Evolutionary conservation across 1,140 invertebrate species (phyloP), one percentile per base, ranked within the genome.

Genomic region (Drosophila persimilis): DNA sequence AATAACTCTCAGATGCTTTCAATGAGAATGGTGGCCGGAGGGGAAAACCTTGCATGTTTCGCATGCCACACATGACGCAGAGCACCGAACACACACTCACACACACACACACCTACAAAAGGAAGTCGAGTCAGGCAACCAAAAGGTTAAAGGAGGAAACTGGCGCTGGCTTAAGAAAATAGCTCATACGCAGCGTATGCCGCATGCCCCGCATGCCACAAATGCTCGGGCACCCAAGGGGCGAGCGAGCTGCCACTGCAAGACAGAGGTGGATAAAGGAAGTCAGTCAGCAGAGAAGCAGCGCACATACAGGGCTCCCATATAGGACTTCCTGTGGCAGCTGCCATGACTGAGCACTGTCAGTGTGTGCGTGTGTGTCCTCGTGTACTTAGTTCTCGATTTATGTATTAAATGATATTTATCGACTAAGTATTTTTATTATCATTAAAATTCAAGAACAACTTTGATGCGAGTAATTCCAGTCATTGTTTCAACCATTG

Each of bases 1-100:
- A 86, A 86, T 88, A 88, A 67, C 83, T 81, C 75, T 76, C 75
- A 88, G 83, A 78, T 86, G 78, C 81, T 77, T 86, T 74, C 69
- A 77, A 86, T 72, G 70, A 61, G 65, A 53, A 43, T 44, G 50
- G 39, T 56, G 31, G 17, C 20, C 51, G 54, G 45, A 45, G 55
- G 29, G 43, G 43, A 53, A 48, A 50, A 35, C 52, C 44, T 17
- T 56, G 52, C 51, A 58, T 47, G 57, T 46, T 64, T 45, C 51
- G 62, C 53, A 69, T 61, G 57, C 73, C 66, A 41, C 63, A 81
- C 44, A 72, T 58, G 58, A 47, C 35, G 35, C 35, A 11, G 35
- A 13, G 35, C 35, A 39, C 3, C 35, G n/a, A 56, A 55, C 46
- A 57, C 56, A 51, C 46, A 65, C 65, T 57, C 53, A 84, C 63